Conservation (phyloP, 2,113 vertebrate genomes). For the Aviceda subcristata region DNA sequence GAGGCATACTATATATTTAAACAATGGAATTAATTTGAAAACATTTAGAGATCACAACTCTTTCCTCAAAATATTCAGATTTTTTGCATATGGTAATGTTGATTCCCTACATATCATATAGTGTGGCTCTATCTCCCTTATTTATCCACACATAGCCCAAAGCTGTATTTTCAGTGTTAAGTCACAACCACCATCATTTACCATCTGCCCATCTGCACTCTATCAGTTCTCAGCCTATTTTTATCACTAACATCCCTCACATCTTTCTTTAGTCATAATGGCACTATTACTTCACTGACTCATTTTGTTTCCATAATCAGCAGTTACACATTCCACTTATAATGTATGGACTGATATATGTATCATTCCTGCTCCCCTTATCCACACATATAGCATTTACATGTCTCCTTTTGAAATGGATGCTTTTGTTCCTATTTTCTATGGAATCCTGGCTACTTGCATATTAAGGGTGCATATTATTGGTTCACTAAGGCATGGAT, state of each 20-base stretch:
- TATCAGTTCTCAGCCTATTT: background rate
- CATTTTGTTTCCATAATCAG: background rate
- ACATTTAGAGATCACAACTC: background rate
- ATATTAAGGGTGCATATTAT: background rate
- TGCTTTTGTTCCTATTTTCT: background rate
- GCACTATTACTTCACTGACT: background rate
- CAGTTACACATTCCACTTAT: background rate
- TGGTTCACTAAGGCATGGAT: accelerated
- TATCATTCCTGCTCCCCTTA: background rate
- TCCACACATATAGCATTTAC: background rate
- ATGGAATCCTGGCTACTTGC: background rate
- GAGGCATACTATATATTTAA: background rate
- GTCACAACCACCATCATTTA: background rate
- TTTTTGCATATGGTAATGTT: background rate
- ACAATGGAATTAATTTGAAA: background rate
- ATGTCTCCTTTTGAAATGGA: background rate
- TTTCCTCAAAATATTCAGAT: background rate
- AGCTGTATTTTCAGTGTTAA: background rate
- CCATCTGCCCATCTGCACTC: background rate
- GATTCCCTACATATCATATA: background rate
- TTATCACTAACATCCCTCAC: background rate
- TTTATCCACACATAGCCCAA: background rate
- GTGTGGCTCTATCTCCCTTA: background rate
- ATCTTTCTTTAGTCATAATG: background rate
- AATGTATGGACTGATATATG: background rate